These are phyloP conservation scores for Echinometra lucunter DNA, from an alignment of 53 echinoderm and acorn worm species.

Conservation along the genomic window DNA sequence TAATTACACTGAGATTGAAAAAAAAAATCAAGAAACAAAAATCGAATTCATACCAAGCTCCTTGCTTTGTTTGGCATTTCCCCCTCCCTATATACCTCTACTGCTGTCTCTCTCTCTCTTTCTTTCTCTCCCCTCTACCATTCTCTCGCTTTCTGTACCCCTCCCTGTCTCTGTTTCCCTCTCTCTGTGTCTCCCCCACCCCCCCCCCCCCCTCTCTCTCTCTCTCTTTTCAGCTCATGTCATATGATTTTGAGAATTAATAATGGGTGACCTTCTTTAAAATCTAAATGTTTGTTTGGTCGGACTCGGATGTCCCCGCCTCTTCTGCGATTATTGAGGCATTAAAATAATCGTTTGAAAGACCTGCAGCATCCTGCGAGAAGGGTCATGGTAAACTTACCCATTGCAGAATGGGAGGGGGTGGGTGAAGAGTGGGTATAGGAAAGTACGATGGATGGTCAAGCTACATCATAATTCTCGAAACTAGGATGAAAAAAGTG, in stretches of 20 bases:
- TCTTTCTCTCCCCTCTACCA: too few species aligned
- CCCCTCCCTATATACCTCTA: too few species aligned
- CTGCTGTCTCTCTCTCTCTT: neutral
- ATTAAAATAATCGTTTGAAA: constrained; percentile 26
- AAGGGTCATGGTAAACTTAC: constrained; percentile 27
- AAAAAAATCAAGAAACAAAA: too few species aligned
- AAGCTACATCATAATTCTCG: too few species aligned
- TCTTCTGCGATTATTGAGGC: neutral
- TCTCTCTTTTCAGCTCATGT: neutral
- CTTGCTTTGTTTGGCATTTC: too few species aligned
- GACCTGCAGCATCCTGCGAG: neutral
- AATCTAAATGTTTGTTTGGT: constrained; percentile 38
- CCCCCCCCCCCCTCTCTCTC: neutral
- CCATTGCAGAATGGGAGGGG: neutral
- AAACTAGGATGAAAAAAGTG: neutral
- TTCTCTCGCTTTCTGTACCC: too few species aligned
- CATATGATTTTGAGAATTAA: neutral
- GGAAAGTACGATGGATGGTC: neutral
- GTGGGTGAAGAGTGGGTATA: neutral
- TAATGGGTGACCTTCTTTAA: constrained; percentile 29
- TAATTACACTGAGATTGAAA: too few species aligned
- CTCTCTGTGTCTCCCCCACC: too few species aligned
- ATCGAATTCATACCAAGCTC: too few species aligned
- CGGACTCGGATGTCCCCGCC: constrained; percentile 34
- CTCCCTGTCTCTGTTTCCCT: neutral